Evolutionary conservation across 2,113 vertebrate genomes (phyloP).

Genomic region (Odobenus rosmarus): DNA sequence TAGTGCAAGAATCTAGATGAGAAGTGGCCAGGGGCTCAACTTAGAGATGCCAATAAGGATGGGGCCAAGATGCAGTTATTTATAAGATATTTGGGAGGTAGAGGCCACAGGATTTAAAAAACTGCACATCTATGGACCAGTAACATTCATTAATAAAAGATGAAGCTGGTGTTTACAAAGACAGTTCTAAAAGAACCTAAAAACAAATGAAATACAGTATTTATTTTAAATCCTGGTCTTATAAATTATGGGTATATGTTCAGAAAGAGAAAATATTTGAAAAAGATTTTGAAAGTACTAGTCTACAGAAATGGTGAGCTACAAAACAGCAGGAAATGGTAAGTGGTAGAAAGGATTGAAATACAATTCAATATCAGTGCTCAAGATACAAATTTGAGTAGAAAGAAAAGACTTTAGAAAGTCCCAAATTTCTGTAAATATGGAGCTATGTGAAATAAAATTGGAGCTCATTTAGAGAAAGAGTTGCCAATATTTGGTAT

Average conservation of each 20-base stretch:
- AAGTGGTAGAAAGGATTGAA: not conserved
- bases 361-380: constrained; percentile 40
- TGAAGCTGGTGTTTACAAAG: not conserved
- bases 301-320: not conserved
- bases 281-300: not conserved
- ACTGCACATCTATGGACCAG: not conserved
- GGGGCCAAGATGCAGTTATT: not conserved
- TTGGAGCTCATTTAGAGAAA: constrained; percentile 16
- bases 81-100: not conserved
- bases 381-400: not conserved
- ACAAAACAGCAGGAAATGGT: constrained; percentile 29
- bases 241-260: not conserved
- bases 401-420: constrained; percentile 32
- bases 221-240: constrained; percentile 28
- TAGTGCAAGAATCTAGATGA: not conserved
- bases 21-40: not conserved
- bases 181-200: not conserved
- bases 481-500: not conserved
- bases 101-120: constrained; percentile 4
- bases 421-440: not conserved
- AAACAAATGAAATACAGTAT: not conserved
- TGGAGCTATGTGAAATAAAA: constrained; percentile 30
- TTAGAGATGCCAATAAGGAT: not conserved
- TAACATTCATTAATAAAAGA: not conserved
- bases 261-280: not conserved